phyloP scores from a whole-genome alignment of 2,113 vertebrate species.

The Indri indri region DNA sequence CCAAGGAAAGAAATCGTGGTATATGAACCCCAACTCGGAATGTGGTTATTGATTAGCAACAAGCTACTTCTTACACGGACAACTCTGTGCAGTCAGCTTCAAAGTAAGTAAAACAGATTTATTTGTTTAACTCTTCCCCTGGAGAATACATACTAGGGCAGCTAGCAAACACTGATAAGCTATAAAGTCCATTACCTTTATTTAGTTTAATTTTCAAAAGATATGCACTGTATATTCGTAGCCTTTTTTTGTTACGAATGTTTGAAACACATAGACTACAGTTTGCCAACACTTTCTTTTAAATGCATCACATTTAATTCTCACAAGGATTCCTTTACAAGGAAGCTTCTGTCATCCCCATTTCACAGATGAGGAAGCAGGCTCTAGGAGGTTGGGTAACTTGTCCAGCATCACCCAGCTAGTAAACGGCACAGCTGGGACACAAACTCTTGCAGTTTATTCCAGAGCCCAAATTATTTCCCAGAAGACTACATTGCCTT shows the following conservation, averaged over 20 bases:
- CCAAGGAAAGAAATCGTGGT: not conserved
- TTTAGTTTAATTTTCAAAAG: not conserved
- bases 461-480: not conserved
- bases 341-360: not conserved
- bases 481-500: not conserved
- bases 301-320: not conserved
- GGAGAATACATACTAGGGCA: not conserved
- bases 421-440: not conserved
- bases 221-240: not conserved
- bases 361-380: not conserved
- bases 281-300: not conserved
- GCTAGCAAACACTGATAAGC: not conserved
- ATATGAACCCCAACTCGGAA: not conserved
- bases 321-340: not conserved
- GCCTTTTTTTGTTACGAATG: not conserved
- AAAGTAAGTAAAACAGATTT: not conserved
- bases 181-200: not conserved
- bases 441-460: not conserved
- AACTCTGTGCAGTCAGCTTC: not conserved
- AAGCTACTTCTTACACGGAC: not conserved
- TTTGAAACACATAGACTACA: not conserved
- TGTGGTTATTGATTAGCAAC: not conserved
- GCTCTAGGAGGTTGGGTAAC: not conserved
- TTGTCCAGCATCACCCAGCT: not conserved
- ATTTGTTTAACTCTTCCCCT: not conserved